These are phyloP conservation scores for Catocala sponsa DNA, from an alignment of 2,888 invertebrate genomes.

Conservation along the genomic window DNA sequence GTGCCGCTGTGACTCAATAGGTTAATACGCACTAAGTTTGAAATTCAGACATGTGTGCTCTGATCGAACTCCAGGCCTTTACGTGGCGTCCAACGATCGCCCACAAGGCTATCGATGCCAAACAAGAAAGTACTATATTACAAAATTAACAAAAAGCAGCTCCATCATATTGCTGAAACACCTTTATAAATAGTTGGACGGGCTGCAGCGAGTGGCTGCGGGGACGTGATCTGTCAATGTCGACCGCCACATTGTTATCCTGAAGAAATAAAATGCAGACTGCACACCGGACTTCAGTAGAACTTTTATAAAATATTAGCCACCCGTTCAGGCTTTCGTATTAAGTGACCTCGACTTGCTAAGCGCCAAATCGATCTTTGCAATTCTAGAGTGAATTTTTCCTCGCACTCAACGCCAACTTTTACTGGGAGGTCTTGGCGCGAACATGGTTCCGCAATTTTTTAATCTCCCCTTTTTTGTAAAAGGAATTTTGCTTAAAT, in stretches of 20 bases:
- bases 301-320: conserved; percentile 75
- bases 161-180: conserved; percentile 45
- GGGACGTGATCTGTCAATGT: conserved; percentile 75
- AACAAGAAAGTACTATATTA: not conserved
- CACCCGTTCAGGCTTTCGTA: conserved; percentile 42
- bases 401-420: conserved; percentile 43
- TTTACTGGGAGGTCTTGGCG: conserved; percentile 28
- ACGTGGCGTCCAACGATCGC: no score
- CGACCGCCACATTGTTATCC: conserved; percentile 74
- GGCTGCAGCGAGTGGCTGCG: conserved; percentile 14
- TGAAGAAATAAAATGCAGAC: conserved; percentile 71
- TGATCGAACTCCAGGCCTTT: no score
- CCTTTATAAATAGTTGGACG: conserved; percentile 39
- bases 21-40: no score
- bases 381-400: conserved; percentile 49
- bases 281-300: conserved; percentile 58
- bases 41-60: no score
- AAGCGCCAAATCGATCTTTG: conserved; percentile 53
- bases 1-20: no score
- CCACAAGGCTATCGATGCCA: no score
- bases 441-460: conserved; percentile 18
- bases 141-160: conserved; percentile 4
- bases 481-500: not conserved
- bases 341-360: conserved; percentile 54
- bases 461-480: conserved; percentile 13